Conservation (phyloP, 2,888 invertebrate genomes). For the Eilema griseolum region DNA sequence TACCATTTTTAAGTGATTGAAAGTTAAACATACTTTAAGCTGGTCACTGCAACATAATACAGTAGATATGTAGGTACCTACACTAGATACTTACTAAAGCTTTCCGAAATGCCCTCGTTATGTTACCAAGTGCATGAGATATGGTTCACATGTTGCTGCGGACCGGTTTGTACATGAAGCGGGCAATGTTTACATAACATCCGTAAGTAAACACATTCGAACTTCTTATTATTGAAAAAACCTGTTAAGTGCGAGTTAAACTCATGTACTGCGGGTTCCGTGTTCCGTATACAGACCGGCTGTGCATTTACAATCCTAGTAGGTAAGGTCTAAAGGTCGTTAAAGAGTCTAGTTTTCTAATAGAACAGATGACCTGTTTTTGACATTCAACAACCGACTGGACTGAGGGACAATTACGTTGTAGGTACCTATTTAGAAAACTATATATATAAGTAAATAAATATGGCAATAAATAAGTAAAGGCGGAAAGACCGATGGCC, state of each 20-base stretch:
- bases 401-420: too few relatives aligned
- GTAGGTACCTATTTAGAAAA: background rate
- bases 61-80: background rate
- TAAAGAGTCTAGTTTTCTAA: too few relatives aligned
- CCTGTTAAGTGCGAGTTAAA: background rate
- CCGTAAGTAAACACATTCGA: constrained; percentile 8
- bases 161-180: constrained; percentile 41
- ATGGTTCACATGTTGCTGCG: constrained; percentile 13
- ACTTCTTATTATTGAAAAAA: constrained; percentile 3
- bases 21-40: background rate
- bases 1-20: background rate
- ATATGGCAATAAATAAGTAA: too few relatives aligned
- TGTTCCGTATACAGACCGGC: background rate
- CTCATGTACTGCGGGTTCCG: background rate
- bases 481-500: too few relatives aligned
- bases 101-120: constrained; percentile 47
- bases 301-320: too few relatives aligned
- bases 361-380: too few relatives aligned
- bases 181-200: constrained; percentile 50
- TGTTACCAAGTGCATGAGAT: constrained; percentile 22
- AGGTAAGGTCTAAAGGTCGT: too few relatives aligned
- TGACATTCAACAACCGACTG: too few relatives aligned
- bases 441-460: too few relatives aligned
- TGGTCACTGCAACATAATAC: background rate
- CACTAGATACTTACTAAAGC: constrained; percentile 15